phyloP scores from a whole-genome alignment of 2,113 vertebrate species.

The Corythaeola cristata region DNA sequence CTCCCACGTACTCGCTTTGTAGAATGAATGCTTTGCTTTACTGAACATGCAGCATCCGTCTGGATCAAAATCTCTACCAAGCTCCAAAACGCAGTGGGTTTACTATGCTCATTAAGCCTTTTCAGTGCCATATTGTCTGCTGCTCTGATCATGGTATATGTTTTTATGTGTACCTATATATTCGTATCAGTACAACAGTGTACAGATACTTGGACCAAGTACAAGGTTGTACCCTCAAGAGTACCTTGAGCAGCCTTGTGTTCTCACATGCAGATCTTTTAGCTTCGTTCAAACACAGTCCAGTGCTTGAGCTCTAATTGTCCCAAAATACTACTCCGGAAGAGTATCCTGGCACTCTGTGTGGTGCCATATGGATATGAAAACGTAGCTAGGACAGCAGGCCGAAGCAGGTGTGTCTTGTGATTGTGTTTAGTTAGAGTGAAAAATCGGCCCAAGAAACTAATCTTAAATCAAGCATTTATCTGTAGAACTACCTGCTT shows the following conservation, averaged over 20 bases:
- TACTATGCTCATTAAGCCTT: background rate
- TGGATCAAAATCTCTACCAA: background rate
- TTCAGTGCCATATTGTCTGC: background rate
- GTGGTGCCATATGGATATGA: constrained; percentile 19
- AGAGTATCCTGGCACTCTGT: background rate
- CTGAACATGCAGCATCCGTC: background rate
- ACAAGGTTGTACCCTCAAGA: background rate
- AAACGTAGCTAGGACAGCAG: background rate
- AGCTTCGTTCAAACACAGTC: background rate
- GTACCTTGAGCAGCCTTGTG: background rate
- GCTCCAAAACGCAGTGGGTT: background rate
- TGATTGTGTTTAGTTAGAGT: background rate
- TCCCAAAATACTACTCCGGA: background rate
- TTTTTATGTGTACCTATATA: background rate
- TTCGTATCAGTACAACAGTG: background rate
- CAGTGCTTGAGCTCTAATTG: background rate
- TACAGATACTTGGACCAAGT: background rate
- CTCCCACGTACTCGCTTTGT: background rate
- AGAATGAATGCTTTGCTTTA: background rate
- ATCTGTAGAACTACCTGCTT: background rate
- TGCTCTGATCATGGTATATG: background rate
- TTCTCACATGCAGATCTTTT: background rate
- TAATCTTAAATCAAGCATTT: background rate
- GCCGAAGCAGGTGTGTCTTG: background rate
- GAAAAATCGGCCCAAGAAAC: background rate